Conservation (phyloP, 2,888 invertebrate species). For the Chloromyia formosa region DNA sequence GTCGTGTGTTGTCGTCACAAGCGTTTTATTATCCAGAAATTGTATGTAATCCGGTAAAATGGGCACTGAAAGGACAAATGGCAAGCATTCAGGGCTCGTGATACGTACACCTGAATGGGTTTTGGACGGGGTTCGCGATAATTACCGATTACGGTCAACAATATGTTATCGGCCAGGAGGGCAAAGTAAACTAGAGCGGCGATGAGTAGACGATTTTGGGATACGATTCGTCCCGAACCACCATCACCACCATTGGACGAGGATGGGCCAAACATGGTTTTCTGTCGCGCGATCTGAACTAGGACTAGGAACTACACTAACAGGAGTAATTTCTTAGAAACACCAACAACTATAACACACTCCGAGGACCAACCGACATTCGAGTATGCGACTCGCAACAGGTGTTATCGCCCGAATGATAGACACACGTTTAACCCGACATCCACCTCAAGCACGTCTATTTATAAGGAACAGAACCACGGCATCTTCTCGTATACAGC, state of each 20-base stretch:
- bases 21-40: slow-evolving; percentile 65
- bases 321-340: neutral
- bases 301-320: neutral
- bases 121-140: slow-evolving; percentile 1
- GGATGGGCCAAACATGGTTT: slow-evolving; percentile 54
- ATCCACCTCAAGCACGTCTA: slow-evolving; percentile 47
- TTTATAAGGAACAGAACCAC: slow-evolving; percentile 37
- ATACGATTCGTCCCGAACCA: neutral
- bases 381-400: slow-evolving; percentile 57
- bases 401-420: slow-evolving; percentile 60
- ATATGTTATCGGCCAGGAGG: slow-evolving; percentile 84
- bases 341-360: too few relatives aligned
- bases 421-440: slow-evolving; percentile 59
- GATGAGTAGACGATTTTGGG: slow-evolving; percentile 57
- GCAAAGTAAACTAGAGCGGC: slow-evolving; percentile 76
- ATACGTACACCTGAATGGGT: slow-evolving; percentile 24
- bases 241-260: neutral
- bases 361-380: neutral
- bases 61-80: slow-evolving; percentile 73
- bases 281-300: too few relatives aligned
- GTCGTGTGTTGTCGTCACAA: slow-evolving; percentile 55
- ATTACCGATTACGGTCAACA: slow-evolving; percentile 88
- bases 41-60: slow-evolving; percentile 80
- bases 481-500: slow-evolving; percentile 16
- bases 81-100: slow-evolving; percentile 28